Conservation (phyloP, 2,888 invertebrate species). For the Andrena chrysosceles region DNA sequence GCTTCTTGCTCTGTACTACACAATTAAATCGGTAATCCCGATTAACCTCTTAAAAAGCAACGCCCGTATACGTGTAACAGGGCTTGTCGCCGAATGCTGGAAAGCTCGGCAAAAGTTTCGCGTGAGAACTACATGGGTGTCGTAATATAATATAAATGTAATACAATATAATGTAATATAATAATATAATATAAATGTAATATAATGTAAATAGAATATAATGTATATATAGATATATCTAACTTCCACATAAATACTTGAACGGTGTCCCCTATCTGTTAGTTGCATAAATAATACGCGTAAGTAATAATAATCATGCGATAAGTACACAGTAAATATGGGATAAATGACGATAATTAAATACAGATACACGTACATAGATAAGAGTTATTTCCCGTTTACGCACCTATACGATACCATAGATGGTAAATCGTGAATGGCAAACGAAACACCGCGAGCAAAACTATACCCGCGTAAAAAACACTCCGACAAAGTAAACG, state of each 20-base stretch:
- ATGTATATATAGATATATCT: slow-evolving; percentile 57
- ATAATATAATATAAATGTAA: slow-evolving; percentile 25
- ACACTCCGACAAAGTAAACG: slow-evolving; percentile 13
- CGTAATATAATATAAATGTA: slow-evolving; percentile 50
- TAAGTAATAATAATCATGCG: slow-evolving; percentile 64
- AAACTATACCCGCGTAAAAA: slow-evolving; percentile 12
- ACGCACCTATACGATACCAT: slow-evolving; percentile 23
- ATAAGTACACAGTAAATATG: slow-evolving; percentile 59
- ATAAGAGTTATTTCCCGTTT: slow-evolving; percentile 25
- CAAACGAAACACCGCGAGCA: background rate
- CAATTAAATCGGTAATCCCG: slow-evolving; percentile 63
- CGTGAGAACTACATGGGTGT: slow-evolving; percentile 52
- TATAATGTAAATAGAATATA: slow-evolving; percentile 49
- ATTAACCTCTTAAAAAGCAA: slow-evolving; percentile 67
- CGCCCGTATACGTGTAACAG: slow-evolving; percentile 30
- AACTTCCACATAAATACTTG: slow-evolving; percentile 54
- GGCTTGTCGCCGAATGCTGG: slow-evolving; percentile 43
- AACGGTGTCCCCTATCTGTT: slow-evolving; percentile 53
- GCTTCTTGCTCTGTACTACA: slow-evolving; percentile 47
- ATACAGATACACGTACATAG: slow-evolving; percentile 60
- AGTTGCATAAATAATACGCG: slow-evolving; percentile 61
- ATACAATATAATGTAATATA: slow-evolving; percentile 53
- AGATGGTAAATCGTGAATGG: slow-evolving; percentile 48
- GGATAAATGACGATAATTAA: slow-evolving; percentile 64
- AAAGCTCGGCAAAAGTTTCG: slow-evolving; percentile 36